Evolutionary conservation across 2,888 invertebrate species (phyloP).

Genomic region (Bellardia pandia): DNA sequence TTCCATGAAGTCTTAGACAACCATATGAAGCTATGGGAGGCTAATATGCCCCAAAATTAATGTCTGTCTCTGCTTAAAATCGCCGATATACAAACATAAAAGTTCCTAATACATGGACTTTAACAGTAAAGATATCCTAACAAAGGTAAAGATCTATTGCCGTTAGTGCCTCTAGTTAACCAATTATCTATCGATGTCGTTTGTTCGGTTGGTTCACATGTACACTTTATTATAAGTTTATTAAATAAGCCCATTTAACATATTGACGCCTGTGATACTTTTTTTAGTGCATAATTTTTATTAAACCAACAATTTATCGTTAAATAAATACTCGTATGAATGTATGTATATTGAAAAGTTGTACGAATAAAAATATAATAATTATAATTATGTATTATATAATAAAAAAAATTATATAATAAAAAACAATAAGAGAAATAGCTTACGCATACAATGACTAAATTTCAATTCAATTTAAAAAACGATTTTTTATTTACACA

Average conservation of each 20-base stretch:
- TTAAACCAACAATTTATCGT: slow-evolving; percentile 1
- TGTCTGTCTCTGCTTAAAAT: background rate
- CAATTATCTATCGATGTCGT: background rate
- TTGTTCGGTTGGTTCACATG: background rate
- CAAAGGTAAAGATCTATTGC: slow-evolving; percentile 14
- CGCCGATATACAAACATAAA: background rate
- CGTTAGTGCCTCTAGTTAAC: slow-evolving; percentile 38
- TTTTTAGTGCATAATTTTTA: slow-evolving; percentile 51
- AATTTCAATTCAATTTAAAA: no score
- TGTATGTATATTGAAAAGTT: background rate
- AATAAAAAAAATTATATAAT: no score
- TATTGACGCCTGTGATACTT: slow-evolving; percentile 80
- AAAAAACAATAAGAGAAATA: no score
- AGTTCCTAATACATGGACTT: slow-evolving; percentile 47
- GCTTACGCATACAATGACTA: no score
- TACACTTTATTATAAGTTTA: slow-evolving; percentile 30
- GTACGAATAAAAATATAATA: no score
- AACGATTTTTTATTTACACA: background rate
- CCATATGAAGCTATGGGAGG: slow-evolving; percentile 95
- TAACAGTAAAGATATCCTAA: background rate
- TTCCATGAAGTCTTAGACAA: slow-evolving; percentile 95
- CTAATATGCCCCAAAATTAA: slow-evolving; percentile 87
- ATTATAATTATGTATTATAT: no score
- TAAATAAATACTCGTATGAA: background rate
- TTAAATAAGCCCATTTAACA: slow-evolving; percentile 57